Evolutionary conservation across 2,888 invertebrate species (phyloP).

Genomic region (Hirtodrosophila duncani): DNA sequence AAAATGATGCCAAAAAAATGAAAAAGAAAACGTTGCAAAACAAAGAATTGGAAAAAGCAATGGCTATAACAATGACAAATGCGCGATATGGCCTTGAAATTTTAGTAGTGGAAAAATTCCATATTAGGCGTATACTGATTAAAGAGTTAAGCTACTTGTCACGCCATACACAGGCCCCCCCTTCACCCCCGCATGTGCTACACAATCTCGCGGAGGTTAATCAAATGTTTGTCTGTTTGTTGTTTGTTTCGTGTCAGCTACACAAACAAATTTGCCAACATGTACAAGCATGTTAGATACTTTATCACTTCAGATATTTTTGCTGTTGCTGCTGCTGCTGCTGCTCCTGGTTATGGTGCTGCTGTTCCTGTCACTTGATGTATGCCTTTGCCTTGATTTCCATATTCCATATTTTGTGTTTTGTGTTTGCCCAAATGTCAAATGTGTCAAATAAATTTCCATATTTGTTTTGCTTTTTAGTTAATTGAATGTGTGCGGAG

Average conservation of each 20-base stretch:
- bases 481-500: conserved; percentile 61
- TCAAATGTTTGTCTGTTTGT: conserved; percentile 46
- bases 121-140: conserved; percentile 45
- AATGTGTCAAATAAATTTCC: conserved; percentile 66
- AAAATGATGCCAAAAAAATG: conserved; percentile 42
- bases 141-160: conserved; percentile 68
- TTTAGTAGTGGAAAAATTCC: conserved; percentile 10
- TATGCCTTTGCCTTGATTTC: conserved; percentile 51
- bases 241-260: no score
- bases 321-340: no score
- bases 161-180: conserved; percentile 32
- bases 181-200: neutral
- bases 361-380: conserved; percentile 15
- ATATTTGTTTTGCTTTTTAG: conserved; percentile 57
- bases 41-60: conserved; percentile 7
- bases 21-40: conserved; percentile 13
- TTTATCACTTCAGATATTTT: conserved; percentile 17
- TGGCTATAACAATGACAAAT: conserved; percentile 33
- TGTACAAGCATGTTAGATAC: neutral
- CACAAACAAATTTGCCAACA: no score
- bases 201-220: conserved; percentile 25
- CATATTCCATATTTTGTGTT: conserved; percentile 18
- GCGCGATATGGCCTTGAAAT: conserved; percentile 46
- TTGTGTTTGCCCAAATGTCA: conserved; percentile 61
- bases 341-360: neutral